Base-by-base conservation (phyloP, 2,797 vertebrate species). In the Acanthornis magna region DNA sequence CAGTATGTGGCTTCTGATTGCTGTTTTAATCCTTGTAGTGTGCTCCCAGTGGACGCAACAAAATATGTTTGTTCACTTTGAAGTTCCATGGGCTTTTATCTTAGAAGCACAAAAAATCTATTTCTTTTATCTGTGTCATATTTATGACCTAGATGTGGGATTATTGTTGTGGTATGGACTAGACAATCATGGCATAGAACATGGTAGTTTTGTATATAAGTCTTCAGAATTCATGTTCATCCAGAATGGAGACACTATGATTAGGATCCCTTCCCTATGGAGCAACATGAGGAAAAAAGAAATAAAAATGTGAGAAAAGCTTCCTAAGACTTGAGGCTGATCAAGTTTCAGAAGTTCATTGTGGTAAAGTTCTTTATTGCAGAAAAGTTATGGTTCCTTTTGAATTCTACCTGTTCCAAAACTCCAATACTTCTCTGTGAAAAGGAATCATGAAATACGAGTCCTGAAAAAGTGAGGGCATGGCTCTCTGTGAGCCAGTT, bases 301-400 rank as follows among this genome's bases (percentile, higher is more conserved):
- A 86, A 95, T 11, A 53, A 82, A 8, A 26, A 91, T 4, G 43
- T 45, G 26, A 16, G 91, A 77, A 93, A 93, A 81, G 94, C 89
- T 16, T 61, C 91, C 40, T 98, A 98, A 98, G 89, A 97, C 58
- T 87, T 96, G 45, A 97, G 94, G 62, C 80, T 98, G 66, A 97
- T 89, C 43, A 60, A 95, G 45, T 98, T 99, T 95, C 98, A 98
- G 88, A 99, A 99, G 81, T 95, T 98, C 30, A 95, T 98, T 74
- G 93, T 98, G 36, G 97, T 98, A 80, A 98, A 98, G 91, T 98
- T 97, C 85, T 98, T 98, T 95, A 96, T 97, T 95, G 98, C 98
- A 96, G 98, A 98, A 96, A 98, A 98, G 97, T 98, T 98, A 97
- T 57, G 74, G 8, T 30, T 75, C 4, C 22, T 61, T 20, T 29